Conservation (phyloP, 2,113 vertebrate genomes). For the Himantopus leucocephalus region DNA sequence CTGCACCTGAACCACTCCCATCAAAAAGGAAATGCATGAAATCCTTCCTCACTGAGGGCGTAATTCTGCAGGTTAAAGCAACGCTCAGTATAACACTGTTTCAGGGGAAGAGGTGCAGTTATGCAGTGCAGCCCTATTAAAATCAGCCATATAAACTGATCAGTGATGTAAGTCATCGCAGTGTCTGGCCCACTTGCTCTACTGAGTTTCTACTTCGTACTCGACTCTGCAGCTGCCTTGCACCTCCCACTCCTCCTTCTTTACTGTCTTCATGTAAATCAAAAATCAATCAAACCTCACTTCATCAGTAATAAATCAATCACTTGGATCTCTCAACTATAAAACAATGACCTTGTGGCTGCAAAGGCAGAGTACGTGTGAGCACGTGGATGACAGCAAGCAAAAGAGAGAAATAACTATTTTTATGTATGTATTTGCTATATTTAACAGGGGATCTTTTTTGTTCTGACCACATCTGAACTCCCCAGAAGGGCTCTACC, state of each 20-base stretch:
- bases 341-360: neutral
- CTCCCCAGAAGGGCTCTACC: neutral
- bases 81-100: neutral
- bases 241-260: neutral
- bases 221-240: neutral
- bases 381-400: neutral
- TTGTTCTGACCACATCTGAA: neutral
- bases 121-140: neutral
- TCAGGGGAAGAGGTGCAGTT: neutral
- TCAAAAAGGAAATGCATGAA: neutral
- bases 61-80: neutral
- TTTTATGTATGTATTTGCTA: neutral
- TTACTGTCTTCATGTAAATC: neutral
- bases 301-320: slow-evolving; percentile 35
- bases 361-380: neutral
- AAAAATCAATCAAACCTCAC: slow-evolving; percentile 4
- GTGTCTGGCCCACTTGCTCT: neutral
- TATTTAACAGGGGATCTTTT: neutral
- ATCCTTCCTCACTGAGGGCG: neutral
- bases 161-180: neutral
- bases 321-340: neutral
- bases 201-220: neutral
- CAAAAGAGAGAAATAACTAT: neutral
- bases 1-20: neutral
- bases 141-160: neutral